phyloP scores from a whole-genome alignment of 2,797 vertebrate genomes.

The Tympanoctomys barrerae region DNA sequence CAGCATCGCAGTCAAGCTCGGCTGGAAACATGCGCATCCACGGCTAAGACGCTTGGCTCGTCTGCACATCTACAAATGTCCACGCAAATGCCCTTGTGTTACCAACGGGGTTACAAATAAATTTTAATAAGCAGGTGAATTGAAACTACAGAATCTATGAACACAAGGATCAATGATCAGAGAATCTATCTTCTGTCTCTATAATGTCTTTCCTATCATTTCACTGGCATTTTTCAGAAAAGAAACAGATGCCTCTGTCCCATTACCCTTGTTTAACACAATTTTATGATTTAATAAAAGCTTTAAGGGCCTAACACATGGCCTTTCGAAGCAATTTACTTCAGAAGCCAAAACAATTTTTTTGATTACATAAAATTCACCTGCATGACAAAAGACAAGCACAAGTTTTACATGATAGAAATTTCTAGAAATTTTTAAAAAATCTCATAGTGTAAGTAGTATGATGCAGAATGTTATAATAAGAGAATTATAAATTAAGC shows the following conservation, averaged over 20 bases:
- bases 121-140: neutral
- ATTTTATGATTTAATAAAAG: constrained; percentile 11
- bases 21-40: fast-evolving
- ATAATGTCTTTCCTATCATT: neutral
- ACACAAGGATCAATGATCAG: neutral
- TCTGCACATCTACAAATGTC: neutral
- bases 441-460: neutral
- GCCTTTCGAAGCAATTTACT: constrained; percentile 25
- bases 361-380: neutral
- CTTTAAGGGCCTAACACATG: neutral
- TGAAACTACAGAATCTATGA: neutral
- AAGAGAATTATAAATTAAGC: constrained; percentile 4
- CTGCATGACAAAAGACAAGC: neutral
- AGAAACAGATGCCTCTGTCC: neutral
- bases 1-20: neutral
- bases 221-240: constrained; percentile 20
- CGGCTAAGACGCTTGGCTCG: neutral
- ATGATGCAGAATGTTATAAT: neutral
- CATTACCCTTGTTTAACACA: neutral
- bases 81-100: neutral
- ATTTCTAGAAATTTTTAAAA: neutral
- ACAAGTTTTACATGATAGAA: neutral
- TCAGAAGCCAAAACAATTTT: constrained; percentile 13
- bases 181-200: neutral
- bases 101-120: neutral